Percentiles rank a stretch among this genome's conserved stretches.
Conservation (phyloP, 2,888 invertebrate genomes). For the Cremastinae sp. region DNA sequence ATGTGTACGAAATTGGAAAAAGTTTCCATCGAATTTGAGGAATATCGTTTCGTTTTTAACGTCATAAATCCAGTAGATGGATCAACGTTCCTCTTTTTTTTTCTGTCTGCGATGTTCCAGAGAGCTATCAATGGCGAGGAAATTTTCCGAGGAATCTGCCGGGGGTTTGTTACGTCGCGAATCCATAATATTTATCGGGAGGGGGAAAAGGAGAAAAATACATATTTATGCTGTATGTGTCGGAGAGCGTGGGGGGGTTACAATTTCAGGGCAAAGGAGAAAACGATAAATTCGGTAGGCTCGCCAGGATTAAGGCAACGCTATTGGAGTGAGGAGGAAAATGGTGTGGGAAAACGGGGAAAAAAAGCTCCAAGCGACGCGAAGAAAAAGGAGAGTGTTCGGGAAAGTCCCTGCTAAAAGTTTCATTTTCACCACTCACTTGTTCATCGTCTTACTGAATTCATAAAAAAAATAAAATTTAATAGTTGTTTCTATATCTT, state of each 20-base stretch:
- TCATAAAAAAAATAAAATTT: too few species aligned
- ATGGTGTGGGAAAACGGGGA: constrained; percentile 30
- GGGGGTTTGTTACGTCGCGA: constrained; percentile 22
- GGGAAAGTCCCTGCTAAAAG: constrained; percentile 36
- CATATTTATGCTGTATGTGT: constrained; percentile 6
- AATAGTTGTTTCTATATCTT: too few species aligned
- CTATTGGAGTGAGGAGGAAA: constrained; percentile 39
- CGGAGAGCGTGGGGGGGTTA: constrained; percentile 15
- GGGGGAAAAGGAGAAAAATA: not conserved
- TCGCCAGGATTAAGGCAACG: constrained; percentile 53
- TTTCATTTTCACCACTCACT: too few species aligned
- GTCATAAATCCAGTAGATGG: constrained; percentile 10
- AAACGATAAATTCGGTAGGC: constrained; percentile 60
- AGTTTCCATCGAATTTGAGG: not conserved
- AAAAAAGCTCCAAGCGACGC: constrained; percentile 10
- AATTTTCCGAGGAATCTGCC: constrained; percentile 29
- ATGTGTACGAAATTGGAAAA: not conserved
- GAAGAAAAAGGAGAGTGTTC: constrained; percentile 38
- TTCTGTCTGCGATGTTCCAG: not conserved
- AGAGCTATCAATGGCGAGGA: not conserved
- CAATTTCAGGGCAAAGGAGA: constrained; percentile 52
- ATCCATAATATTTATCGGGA: not conserved
- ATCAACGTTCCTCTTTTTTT: constrained; percentile 3
- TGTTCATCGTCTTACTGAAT: too few species aligned
- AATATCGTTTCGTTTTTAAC: constrained; percentile 20